Conservation (phyloP, 2,888 invertebrate species). For the Nudaria mundana region DNA sequence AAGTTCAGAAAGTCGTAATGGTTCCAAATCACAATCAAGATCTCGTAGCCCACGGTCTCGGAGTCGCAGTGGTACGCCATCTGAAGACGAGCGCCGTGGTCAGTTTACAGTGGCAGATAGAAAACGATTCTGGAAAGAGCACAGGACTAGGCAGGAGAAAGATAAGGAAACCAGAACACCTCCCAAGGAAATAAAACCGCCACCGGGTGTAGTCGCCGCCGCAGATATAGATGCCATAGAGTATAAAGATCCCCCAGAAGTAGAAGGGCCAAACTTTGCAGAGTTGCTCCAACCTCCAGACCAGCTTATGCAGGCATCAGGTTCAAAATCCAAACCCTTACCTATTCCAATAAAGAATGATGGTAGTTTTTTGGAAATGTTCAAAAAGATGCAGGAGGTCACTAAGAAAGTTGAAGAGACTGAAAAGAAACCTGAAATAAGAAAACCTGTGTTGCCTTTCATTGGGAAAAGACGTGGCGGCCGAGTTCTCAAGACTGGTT, state of each 20-base stretch:
- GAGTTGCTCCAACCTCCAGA: conserved; percentile 54
- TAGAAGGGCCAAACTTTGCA: conserved; percentile 72
- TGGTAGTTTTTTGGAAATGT: conserved; percentile 94
- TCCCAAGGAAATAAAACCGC: conserved; percentile 62
- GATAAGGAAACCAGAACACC: conserved; percentile 48
- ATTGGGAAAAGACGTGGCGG: conserved; percentile 93
- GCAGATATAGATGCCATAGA: conserved; percentile 56
- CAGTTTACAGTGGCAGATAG: conserved; percentile 74
- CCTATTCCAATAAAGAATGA: conserved; percentile 91
- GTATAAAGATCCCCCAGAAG: conserved; percentile 71
- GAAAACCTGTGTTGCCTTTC: conserved; percentile 69
- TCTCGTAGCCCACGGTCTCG: conserved; percentile 47
- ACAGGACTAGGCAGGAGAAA: conserved; percentile 53
- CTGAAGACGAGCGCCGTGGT: conserved; percentile 67
- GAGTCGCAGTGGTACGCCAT: conserved; percentile 51
- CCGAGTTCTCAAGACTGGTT: conserved; percentile 92
- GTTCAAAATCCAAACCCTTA: conserved; percentile 75
- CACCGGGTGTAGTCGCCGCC: conserved; percentile 64
- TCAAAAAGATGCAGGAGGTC: conserved; percentile 92
- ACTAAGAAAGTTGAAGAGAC: conserved; percentile 70
- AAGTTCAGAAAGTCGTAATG: conserved; percentile 32
- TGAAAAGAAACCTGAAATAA: conserved; percentile 60
- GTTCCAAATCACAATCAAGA: conserved; percentile 44
- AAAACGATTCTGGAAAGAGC: conserved; percentile 71
- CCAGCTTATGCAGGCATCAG: conserved; percentile 49